Conservation (phyloP, 2,888 invertebrate species). For the Sarcophaga rosellei region DNA sequence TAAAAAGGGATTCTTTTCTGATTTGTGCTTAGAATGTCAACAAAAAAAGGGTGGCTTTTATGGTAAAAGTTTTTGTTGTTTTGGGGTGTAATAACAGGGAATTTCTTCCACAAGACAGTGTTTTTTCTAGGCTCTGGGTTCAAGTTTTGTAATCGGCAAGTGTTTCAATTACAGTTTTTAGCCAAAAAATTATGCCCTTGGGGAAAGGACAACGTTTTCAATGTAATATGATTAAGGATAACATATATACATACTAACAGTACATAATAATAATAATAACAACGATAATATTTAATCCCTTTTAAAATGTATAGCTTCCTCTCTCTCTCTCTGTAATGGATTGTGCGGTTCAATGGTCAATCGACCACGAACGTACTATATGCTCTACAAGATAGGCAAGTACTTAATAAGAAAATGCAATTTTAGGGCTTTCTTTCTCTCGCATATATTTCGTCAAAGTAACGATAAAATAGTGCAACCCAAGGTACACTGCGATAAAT, state of each 20-base stretch:
- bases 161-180: slow-evolving; percentile 50
- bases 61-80: slow-evolving; percentile 22
- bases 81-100: slow-evolving; percentile 26
- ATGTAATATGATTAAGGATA: not conserved
- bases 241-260: not conserved
- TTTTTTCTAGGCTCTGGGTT: slow-evolving; percentile 23
- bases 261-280: not conserved
- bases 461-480: too few species aligned
- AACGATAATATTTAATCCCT: too few species aligned
- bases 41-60: slow-evolving; percentile 46
- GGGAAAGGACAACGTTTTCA: not conserved
- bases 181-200: slow-evolving; percentile 25
- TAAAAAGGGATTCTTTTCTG: slow-evolving; percentile 9
- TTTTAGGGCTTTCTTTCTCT: too few species aligned
- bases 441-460: too few species aligned
- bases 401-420: too few species aligned
- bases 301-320: too few species aligned
- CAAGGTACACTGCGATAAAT: too few species aligned
- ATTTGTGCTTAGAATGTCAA: not conserved
- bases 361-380: too few species aligned
- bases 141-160: slow-evolving; percentile 46
- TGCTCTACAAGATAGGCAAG: too few species aligned
- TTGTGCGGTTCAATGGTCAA: too few species aligned
- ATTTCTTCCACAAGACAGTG: slow-evolving; percentile 49
- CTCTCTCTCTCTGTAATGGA: too few species aligned